Percentiles rank a stretch among this genome's conserved stretches.
phyloP scores from a whole-genome alignment of 2,113 vertebrate species.

The Phodopus roborovskii region DNA sequence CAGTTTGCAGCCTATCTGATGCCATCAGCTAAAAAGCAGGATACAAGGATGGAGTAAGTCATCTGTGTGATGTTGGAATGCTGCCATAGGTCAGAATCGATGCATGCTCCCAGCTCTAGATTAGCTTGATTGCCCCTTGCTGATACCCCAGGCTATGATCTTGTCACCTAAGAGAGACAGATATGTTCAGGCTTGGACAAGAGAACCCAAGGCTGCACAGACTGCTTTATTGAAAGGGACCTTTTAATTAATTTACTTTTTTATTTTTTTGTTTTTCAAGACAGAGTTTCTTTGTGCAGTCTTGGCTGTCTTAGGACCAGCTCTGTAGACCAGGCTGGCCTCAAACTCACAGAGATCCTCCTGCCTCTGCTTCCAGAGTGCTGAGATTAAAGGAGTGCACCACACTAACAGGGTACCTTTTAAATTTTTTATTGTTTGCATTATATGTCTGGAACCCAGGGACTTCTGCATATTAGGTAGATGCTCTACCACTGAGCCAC shows the following conservation, averaged over 20 bases:
- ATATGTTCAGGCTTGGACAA: background rate
- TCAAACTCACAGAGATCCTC: background rate
- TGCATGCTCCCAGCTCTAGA: background rate
- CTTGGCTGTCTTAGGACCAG: background rate
- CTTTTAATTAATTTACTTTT: background rate
- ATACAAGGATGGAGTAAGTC: rapidly evolving
- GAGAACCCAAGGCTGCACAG: background rate
- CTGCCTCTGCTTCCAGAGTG: background rate
- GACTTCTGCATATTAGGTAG: background rate
- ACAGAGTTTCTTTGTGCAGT: background rate
- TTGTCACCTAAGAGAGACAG: background rate
- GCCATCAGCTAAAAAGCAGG: background rate
- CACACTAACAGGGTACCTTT: background rate
- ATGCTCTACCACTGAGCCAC: background rate
- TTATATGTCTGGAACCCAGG: background rate
- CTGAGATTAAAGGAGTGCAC: background rate
- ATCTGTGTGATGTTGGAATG: background rate
- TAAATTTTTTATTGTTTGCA: background rate
- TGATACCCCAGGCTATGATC: background rate
- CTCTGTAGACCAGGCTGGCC: background rate
- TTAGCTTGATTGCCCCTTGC: background rate
- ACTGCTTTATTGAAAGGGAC: too few species aligned
- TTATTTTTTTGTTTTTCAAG: background rate
- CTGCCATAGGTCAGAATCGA: background rate
- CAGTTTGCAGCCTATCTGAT: background rate